Conservation (phyloP, 2,888 invertebrate species). For the Norana najaformis region DNA sequence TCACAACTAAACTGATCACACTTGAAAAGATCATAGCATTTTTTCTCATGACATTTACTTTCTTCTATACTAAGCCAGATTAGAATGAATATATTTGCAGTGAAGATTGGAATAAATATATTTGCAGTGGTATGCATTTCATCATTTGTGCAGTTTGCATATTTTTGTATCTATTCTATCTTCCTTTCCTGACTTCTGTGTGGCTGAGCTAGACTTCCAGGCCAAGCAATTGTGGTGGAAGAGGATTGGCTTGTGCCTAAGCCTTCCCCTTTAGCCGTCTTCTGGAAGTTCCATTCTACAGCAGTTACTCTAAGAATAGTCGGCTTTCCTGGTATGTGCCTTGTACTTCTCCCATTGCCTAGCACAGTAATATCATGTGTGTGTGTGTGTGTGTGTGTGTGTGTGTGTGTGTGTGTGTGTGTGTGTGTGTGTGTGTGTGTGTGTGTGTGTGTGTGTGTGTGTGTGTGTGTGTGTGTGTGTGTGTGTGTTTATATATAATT, state of each 20-base stretch:
- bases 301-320: neutral
- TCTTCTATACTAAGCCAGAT: neutral
- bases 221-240: constrained; percentile 1
- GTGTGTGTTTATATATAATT: too few species aligned
- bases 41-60: neutral
- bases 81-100: too few species aligned
- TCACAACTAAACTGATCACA: neutral
- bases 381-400: too few species aligned
- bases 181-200: neutral
- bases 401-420: too few species aligned
- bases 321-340: neutral
- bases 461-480: too few species aligned
- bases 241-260: neutral
- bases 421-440: too few species aligned
- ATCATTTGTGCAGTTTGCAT: neutral
- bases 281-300: neutral
- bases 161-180: neutral
- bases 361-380: too few species aligned
- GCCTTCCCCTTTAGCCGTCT: neutral
- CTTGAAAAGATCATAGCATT: neutral
- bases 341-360: neutral
- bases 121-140: neutral
- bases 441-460: too few species aligned
- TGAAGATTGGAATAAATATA: too few species aligned
- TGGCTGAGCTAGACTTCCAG: neutral